Evolutionary conservation across 2,113 vertebrate genomes (phyloP), one percentile per base, ranked within the genome.

Genomic region (Mirza zaza): DNA sequence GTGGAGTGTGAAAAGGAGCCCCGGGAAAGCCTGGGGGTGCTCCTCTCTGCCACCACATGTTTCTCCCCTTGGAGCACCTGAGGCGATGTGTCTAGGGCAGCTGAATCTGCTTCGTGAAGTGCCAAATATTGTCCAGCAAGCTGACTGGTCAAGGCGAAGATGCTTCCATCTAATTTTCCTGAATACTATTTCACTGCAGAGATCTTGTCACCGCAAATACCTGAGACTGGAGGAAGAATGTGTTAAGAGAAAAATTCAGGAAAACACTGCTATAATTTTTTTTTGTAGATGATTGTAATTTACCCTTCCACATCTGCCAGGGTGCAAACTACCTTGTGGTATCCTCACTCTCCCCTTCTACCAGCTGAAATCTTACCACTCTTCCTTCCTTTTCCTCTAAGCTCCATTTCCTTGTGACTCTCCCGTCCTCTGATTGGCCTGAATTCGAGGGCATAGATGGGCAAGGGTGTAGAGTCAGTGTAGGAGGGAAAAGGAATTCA

Each of bases 31-130:
- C 36, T 29, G 23, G 12, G 29, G 59, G 6, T 34, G 36, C 36
- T 23, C n/a, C 52, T 67, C 71, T 55, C 10, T 4, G 32, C 13
- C 32, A 25, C 34, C 5, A 17, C 0, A 0, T 12, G 21, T 61
- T 42, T 84, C 86, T 85, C 55, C 50, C 70, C 50, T 77, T 5
- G 18, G 65, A 36, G 20, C 21, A 29, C 71, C 0, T 1, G 32
- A 42, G 36, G 23, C 14, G 8, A 8, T 34, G 3, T 1, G 10
- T 39, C 20, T 59, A 21, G 21, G n/a, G n/a, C 73, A 71, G 11
- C 52, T 57, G 27, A n/a, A 7, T 80, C 21, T 34, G 48, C 52
- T 80, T 55, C 18, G 21, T 18, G 42, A 71, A 50, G 2, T 21
- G 27, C 50, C 52, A 36, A 25, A n/a, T n/a, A 10, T 1, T 48